These are phyloP conservation scores for Chrysaora quinquecirrha DNA, from an alignment of 30 jellyfish, hydroid and myxozoan species.

Conservation along the genomic window DNA sequence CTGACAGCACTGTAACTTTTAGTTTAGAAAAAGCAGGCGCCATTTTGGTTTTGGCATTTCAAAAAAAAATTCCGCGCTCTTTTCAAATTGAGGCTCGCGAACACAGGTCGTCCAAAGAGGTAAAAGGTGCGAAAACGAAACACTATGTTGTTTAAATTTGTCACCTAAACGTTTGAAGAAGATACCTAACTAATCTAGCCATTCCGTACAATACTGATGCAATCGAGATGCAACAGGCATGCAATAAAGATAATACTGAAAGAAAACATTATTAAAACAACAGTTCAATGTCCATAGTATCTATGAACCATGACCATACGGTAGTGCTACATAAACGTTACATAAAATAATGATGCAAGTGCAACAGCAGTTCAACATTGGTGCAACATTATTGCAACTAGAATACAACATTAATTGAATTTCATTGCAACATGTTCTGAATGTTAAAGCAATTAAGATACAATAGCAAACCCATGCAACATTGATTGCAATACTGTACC, in stretches of 20 bases:
- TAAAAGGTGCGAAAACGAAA: neutral
- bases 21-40: constrained; percentile 32
- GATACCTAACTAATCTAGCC: neutral
- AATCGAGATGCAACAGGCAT: neutral
- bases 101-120: neutral
- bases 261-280: neutral
- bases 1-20: neutral
- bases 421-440: too few species aligned
- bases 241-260: neutral
- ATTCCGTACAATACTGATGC: neutral
- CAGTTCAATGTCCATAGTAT: neutral
- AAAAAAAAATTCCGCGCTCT: neutral
- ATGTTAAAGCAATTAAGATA: too few species aligned
- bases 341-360: too few species aligned
- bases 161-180: too few species aligned
- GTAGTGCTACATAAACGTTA: too few species aligned
- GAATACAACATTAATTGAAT: too few species aligned
- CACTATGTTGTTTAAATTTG: neutral
- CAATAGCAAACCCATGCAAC: too few species aligned
- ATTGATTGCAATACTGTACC: too few species aligned
- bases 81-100: neutral
- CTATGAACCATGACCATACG: too few species aligned
- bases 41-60: constrained; percentile 17
- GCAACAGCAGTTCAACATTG: too few species aligned
- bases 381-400: too few species aligned